Conservation (phyloP, 2,888 invertebrate species). For the Bedellia somnulentella region DNA sequence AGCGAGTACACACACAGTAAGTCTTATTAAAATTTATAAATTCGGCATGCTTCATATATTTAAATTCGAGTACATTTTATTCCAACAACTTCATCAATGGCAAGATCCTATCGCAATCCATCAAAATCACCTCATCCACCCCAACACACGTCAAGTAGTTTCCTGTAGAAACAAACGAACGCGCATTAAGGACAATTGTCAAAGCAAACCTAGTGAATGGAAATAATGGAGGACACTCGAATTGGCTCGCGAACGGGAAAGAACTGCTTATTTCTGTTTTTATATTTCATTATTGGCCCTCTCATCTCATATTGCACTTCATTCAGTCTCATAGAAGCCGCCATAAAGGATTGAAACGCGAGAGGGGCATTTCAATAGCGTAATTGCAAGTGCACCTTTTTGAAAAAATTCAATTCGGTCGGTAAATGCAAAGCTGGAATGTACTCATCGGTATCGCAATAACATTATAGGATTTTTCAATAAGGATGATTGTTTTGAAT, state of each 20-base stretch:
- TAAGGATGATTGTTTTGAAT: background rate
- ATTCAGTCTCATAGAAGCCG: conserved; percentile 48
- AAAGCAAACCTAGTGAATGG: conserved; percentile 42
- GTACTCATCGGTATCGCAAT: conserved; percentile 50
- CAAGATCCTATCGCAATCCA: background rate
- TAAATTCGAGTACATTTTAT: too few species aligned
- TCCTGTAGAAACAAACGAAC: conserved; percentile 22
- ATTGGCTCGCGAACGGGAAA: conserved; percentile 29
- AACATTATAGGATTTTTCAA: conserved; percentile 10
- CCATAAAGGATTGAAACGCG: conserved; percentile 58
- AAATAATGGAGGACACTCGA: conserved; percentile 50
- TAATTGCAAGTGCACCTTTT: conserved; percentile 57
- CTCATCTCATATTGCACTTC: conserved; percentile 56
- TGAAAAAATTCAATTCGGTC: conserved; percentile 51
- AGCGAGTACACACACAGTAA: too few species aligned
- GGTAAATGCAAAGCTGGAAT: conserved; percentile 49
- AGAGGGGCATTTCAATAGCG: conserved; percentile 53
- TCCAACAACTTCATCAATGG: too few species aligned
- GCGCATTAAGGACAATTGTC: conserved; percentile 40
- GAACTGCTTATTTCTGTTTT: conserved; percentile 54
- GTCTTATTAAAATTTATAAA: too few species aligned
- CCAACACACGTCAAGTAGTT: conserved; percentile 3
- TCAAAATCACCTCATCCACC: background rate
- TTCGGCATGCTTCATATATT: too few species aligned
- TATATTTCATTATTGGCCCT: conserved; percentile 59